Conservation (phyloP, 2,113 vertebrate species). For the Microtus richardsoni region DNA sequence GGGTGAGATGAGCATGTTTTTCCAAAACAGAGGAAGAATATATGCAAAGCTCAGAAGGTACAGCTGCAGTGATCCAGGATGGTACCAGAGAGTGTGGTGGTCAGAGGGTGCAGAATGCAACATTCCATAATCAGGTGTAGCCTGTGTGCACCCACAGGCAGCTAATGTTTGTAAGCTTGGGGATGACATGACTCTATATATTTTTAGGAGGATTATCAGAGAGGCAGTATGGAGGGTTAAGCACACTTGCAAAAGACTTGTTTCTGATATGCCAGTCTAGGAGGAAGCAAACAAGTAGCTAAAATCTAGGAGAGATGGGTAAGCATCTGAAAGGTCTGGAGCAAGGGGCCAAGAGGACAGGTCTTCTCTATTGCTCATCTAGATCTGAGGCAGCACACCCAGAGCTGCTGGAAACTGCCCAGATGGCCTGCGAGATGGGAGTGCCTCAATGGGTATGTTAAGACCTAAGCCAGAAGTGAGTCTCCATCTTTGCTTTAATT, state of each 20-base stretch:
- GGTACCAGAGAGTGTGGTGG: background rate
- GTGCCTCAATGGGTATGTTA: background rate
- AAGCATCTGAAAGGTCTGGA: background rate
- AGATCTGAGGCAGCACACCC: background rate
- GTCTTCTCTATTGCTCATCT: background rate
- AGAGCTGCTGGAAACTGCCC: background rate
- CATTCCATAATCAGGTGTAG: background rate
- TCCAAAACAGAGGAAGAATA: background rate
- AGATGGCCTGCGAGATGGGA: background rate
- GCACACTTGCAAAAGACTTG: background rate
- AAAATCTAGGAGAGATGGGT: background rate
- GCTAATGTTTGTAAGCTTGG: background rate
- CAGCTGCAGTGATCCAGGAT: fast-evolving
- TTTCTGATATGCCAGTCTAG: background rate
- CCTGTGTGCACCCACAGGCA: background rate
- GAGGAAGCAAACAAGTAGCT: background rate
- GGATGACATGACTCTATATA: background rate
- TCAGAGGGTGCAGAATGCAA: background rate
- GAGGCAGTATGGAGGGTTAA: background rate
- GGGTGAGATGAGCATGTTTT: background rate
- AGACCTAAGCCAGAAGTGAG: background rate
- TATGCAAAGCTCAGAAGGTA: background rate
- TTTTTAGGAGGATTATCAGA: background rate
- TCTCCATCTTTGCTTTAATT: slow-evolving; percentile 38
- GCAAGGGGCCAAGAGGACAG: background rate